Base-by-base conservation (phyloP, 2,113 vertebrate species). In the Melanocharis versteri region DNA sequence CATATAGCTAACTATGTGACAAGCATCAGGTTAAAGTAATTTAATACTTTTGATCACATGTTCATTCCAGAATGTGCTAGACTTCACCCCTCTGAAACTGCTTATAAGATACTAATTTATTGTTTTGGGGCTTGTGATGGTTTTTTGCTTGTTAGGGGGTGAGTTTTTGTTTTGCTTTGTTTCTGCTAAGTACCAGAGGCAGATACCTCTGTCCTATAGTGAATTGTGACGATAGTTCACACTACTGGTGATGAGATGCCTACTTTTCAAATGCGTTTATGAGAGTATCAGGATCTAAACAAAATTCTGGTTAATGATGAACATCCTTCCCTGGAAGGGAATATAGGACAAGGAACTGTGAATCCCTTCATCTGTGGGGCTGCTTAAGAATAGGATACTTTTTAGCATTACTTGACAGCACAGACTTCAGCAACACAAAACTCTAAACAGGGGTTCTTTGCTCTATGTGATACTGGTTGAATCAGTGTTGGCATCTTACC, bases 41-140 rank as follows among this genome's bases (percentile, higher is more conserved):
- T 58, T 22, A 75, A 30, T 68, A 53, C 40, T 60, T 87, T 60
- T 58, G 9, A 60, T 60, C 13, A 77, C 3, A 6, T 27, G 13
- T 40, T 83, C 7, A 13, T 73, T 19, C 8, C 16, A 79, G 28
- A 87, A 40, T 73, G 44, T 70, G n/a, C 30, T 60, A 51, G 28
- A 82, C 4, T 61, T 70, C 10, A 56, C 16, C 14, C 39, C 9
- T 85, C 40, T 56, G 22, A 79, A 75, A 47, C 8, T 73, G 12
- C 33, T 69, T 69, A 12, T 35, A 61, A 57, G 13, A 23, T 53
- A 51, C 1, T 33, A 13, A 61, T 78, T 17, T 64, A 37, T 58
- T 78, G 7, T 1, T 83, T 77, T 9, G 30, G 20, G 23, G 1
- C 0, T 21, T 71, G 35, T 71, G 15, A 27, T 27, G 1, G 0